A percentile compares a stretch with the other conserved stretches of the same genome.
These are phyloP conservation scores for Rousettus leschenaultii DNA, from an alignment of 2,113 vertebrate genomes.

Conservation along the genomic window DNA sequence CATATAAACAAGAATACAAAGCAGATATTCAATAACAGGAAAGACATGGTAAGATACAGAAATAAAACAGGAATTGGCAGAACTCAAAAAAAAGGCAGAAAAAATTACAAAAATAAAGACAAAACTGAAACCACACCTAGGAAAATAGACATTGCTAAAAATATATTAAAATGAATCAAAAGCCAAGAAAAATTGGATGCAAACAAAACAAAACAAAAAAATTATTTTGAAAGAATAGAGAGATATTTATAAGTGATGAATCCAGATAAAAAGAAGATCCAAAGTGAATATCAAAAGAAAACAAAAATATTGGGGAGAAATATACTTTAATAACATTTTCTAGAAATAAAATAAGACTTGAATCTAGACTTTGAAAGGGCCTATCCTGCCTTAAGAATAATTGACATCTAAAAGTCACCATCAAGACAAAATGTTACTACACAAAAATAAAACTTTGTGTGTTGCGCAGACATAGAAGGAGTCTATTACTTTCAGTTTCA, in stretches of 20 bases:
- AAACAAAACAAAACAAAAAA: neutral
- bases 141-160: neutral
- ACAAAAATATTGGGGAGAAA: neutral
- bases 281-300: neutral
- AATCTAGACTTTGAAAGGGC: neutral
- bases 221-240: neutral
- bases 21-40: neutral
- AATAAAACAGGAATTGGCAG: neutral
- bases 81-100: neutral
- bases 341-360: conserved; percentile 11
- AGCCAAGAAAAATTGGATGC: neutral
- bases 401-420: neutral
- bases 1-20: neutral
- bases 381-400: neutral
- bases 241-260: neutral
- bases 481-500: neutral
- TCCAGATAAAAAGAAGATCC: neutral
- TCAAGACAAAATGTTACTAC: neutral
- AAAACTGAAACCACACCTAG: neutral
- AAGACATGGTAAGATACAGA: neutral
- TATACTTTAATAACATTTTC: neutral
- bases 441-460: neutral
- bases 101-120: neutral
- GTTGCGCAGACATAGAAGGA: neutral
- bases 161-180: neutral